Base-by-base conservation (phyloP, 2,113 vertebrate genomes). In the Typhlomys cinereus region DNA sequence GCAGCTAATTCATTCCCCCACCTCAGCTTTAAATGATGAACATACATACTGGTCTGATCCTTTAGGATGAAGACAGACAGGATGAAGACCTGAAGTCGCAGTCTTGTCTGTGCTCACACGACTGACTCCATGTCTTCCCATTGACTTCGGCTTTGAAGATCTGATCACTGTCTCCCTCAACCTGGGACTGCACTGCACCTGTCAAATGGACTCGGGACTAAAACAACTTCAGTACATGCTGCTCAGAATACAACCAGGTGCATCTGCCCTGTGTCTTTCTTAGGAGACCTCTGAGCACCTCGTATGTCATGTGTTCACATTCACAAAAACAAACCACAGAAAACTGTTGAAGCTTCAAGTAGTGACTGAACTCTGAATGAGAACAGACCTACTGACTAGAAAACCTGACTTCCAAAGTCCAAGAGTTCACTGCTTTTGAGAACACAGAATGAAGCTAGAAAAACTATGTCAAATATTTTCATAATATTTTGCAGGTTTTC, bases 401-500 rank as follows among this genome's bases (percentile, higher is more conserved):
- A 93, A 94, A 79, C 59, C 15, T 71, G 9, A 59, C 11, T 90
- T 80, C 41, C 89, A 70, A 92, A 9, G 52, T 59, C 50, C 6
- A 89, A 70, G 17, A 23, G 4, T 91, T 83, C 41, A 52, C 0
- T 94, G 67, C 34, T 50, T 4, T 66, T 91, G 4, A 61, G 18
- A 8, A 59, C 36, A 92, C 29, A 87, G 1, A 27, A 73, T 70
- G 1, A 39, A 86, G 79, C 21, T 4, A 64, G 6, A 21, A 76
- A 71, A 73, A 27, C 36, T 54, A 61, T 76, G 50, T 69, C 17
- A 93, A 87, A 34, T 4, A 17, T 2, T 2, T 89, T 89, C 71
- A 23, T 78, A 90, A 46, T 76, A 59, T 79, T 81, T 92, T 91
- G 34, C 29, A 91, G 4, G 9, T 15, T 89, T 85, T 61, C 69